Evolutionary conservation across 2,113 vertebrate genomes (phyloP).

Genomic region (Silurus glanis): DNA sequence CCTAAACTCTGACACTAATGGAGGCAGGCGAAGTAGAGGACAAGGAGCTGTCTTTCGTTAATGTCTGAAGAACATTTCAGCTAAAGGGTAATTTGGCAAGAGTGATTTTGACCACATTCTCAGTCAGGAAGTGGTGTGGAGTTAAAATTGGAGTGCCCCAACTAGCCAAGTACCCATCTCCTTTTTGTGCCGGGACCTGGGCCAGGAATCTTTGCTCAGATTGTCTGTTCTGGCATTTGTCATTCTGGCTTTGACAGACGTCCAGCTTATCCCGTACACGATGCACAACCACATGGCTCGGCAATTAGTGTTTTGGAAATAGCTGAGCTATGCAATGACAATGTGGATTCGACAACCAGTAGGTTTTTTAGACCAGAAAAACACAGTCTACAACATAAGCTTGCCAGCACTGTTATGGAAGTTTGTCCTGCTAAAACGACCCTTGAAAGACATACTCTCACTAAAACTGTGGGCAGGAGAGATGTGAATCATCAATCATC

Average conservation of each 20-base stretch:
- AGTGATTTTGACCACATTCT: slow-evolving; percentile 53
- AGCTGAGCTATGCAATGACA: slow-evolving; percentile 57
- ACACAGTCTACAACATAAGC: slow-evolving; percentile 42
- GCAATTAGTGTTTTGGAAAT: slow-evolving; percentile 67
- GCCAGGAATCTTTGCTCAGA: slow-evolving; percentile 50
- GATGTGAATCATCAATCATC: slow-evolving; percentile 63
- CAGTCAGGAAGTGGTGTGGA: slow-evolving; percentile 59
- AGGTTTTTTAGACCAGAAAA: slow-evolving; percentile 60
- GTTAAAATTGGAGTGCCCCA: slow-evolving; percentile 58
- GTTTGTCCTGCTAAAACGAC: slow-evolving; percentile 1
- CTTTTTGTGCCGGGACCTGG: slow-evolving; percentile 50
- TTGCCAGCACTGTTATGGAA: background rate
- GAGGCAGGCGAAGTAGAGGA: background rate
- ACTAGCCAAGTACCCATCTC: slow-evolving; percentile 43
- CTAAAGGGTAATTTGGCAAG: slow-evolving; percentile 50
- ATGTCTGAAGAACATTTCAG: slow-evolving; percentile 9
- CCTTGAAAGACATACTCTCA: slow-evolving; percentile 15
- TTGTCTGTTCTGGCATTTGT: slow-evolving; percentile 24
- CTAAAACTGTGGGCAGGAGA: slow-evolving; percentile 25
- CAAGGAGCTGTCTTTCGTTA: background rate
- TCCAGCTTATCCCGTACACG: slow-evolving; percentile 50
- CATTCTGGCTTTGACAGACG: slow-evolving; percentile 57
- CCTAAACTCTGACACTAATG: background rate
- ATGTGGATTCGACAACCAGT: slow-evolving; percentile 61
- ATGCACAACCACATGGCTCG: slow-evolving; percentile 57